A percentile compares a stretch with the other conserved stretches of the same genome.
phyloP scores from a whole-genome alignment of 2,888 invertebrate genomes.

The Phyto melanocephala region DNA sequence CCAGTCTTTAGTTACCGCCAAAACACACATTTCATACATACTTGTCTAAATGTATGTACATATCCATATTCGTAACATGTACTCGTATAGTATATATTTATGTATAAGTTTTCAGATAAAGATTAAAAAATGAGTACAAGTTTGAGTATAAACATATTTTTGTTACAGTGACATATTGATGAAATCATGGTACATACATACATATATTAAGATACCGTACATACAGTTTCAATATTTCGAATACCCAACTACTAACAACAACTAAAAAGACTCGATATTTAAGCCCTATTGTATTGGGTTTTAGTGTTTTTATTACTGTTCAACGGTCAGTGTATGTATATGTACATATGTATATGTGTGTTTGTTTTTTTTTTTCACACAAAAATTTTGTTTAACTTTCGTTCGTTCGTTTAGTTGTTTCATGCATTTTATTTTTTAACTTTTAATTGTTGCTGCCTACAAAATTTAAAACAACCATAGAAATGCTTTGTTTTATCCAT shows the following conservation, averaged over 20 bases:
- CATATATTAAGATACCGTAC: background rate
- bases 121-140: background rate
- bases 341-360: background rate
- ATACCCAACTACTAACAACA: slow-evolving; percentile 10
- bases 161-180: slow-evolving; percentile 28
- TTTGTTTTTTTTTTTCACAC: slow-evolving; percentile 1
- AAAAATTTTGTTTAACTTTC: slow-evolving; percentile 50
- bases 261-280: slow-evolving; percentile 33
- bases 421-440: slow-evolving; percentile 3
- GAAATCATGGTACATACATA: slow-evolving; percentile 30
- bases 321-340: background rate
- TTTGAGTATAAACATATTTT: background rate
- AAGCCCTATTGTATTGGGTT: slow-evolving; percentile 36
- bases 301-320: background rate
- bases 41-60: no score
- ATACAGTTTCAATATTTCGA: no score
- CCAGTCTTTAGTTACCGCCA: slow-evolving; percentile 47
- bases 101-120: background rate
- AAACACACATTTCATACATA: no score
- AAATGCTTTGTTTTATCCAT: background rate
- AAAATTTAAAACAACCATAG: slow-evolving; percentile 11
- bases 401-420: slow-evolving; percentile 35
- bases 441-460: slow-evolving; percentile 45
- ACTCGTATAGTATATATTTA: no score
- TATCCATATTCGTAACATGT: background rate